A percentile compares a stretch with the other conserved stretches of the same genome.
phyloP scores from a whole-genome alignment of 2,797 vertebrate genomes.

The Alosa sapidissima region DNA sequence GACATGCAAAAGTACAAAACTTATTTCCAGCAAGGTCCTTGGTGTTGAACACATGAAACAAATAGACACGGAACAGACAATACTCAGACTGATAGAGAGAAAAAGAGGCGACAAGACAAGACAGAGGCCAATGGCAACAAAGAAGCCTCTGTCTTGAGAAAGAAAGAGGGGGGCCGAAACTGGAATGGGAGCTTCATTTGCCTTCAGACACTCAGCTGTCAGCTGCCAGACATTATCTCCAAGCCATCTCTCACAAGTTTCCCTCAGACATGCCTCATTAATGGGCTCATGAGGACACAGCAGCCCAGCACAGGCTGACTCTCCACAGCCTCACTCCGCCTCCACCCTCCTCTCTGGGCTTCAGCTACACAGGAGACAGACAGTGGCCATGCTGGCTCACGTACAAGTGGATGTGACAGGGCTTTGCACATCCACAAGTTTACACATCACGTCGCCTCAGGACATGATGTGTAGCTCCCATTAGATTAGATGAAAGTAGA shows the following conservation, averaged over 20 bases:
- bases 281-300: background rate
- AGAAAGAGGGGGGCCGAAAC: background rate
- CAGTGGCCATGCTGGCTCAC: background rate
- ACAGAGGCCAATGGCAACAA: no score
- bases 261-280: background rate
- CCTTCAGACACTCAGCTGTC: background rate
- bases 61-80: no score
- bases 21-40: no score
- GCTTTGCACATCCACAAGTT: background rate
- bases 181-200: background rate
- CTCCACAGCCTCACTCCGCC: no score
- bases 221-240: constrained; percentile 2
- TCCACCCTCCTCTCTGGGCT: background rate
- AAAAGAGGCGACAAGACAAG: no score
- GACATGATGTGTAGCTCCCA: background rate
- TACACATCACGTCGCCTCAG: background rate
- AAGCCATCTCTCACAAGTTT: background rate
- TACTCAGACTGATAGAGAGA: background rate
- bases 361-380: no score
- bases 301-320: no score
- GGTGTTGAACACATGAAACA: no score
- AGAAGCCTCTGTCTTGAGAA: no score
- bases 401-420: background rate
- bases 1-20: no score
- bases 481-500: background rate